phyloP scores from a whole-genome alignment of 2,888 invertebrate genomes.

The Nemurella pictetii region DNA sequence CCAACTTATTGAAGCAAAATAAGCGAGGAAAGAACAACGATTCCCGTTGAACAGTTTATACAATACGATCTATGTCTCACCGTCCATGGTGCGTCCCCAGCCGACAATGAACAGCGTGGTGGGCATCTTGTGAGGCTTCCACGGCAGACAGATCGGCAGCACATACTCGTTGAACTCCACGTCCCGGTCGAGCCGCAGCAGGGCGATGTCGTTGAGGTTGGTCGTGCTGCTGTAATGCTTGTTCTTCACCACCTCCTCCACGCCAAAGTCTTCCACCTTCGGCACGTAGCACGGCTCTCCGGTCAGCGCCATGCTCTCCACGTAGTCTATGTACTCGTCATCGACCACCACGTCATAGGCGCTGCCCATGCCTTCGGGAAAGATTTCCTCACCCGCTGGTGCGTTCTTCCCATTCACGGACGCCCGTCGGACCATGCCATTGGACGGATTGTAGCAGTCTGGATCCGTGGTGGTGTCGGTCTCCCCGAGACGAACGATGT shows the following conservation, averaged over 20 bases:
- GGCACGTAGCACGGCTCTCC: neutral
- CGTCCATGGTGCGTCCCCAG: too few species aligned
- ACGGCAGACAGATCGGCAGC: slow-evolving; percentile 63
- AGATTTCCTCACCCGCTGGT: too few species aligned
- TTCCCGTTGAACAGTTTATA: too few species aligned
- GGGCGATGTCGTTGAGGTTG: slow-evolving; percentile 66
- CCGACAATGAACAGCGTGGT: too few species aligned
- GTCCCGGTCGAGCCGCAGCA: slow-evolving; percentile 58
- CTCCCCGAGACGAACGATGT: neutral
- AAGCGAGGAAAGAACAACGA: too few species aligned
- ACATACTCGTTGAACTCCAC: slow-evolving; percentile 60
- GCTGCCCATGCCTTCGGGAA: too few species aligned
- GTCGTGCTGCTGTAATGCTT: slow-evolving; percentile 61
- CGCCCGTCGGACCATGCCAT: neutral
- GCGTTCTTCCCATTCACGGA: too few species aligned
- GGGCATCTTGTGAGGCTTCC: too few species aligned
- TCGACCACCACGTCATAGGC: neutral
- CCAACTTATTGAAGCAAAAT: too few species aligned
- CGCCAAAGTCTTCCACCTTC: slow-evolving; percentile 52
- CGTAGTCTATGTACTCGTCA: neutral
- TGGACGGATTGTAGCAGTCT: neutral
- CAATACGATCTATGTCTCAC: too few species aligned
- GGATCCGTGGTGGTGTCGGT: neutral
- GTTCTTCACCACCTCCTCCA: slow-evolving; percentile 57
- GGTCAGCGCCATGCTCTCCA: neutral